phyloP scores from a whole-genome alignment of 2,888 invertebrate species.

The Clanis bilineata region DNA sequence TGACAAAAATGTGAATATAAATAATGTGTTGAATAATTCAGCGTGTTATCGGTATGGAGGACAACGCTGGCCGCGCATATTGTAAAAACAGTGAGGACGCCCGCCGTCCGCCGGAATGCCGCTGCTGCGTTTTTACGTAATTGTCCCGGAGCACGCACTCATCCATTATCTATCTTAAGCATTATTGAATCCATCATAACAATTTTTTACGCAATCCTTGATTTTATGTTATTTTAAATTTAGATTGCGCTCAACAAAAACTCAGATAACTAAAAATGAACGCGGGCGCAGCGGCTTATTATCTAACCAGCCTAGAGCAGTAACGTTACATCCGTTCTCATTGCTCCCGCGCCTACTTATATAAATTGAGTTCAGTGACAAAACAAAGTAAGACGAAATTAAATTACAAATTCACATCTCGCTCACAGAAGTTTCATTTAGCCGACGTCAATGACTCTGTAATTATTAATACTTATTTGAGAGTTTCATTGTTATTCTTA shows the following conservation, averaged over 20 bases:
- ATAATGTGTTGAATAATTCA: constrained; percentile 80
- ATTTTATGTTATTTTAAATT: constrained; percentile 13
- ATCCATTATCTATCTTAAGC: constrained; percentile 78
- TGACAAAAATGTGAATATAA: constrained; percentile 82
- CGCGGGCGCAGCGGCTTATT: background rate
- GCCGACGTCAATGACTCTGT: constrained; percentile 70
- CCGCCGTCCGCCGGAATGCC: constrained; percentile 69
- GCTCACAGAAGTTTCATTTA: constrained; percentile 56
- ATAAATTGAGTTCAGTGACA: constrained; percentile 26
- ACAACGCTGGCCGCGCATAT: constrained; percentile 18
- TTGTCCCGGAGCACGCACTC: constrained; percentile 77
- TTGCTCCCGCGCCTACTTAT: constrained; percentile 16
- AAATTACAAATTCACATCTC: constrained; percentile 66
- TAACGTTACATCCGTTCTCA: constrained; percentile 21
- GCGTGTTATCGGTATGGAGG: constrained; percentile 79
- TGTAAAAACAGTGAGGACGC: constrained; percentile 39
- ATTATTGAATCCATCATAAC: constrained; percentile 44
- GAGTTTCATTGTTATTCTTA: constrained; percentile 74
- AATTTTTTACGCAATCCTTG: constrained; percentile 16
- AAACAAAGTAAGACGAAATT: constrained; percentile 33
- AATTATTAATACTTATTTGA: constrained; percentile 76
- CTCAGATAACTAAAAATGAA: background rate
- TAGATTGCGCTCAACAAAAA: background rate
- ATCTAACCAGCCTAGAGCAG: background rate
- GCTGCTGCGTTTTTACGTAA: constrained; percentile 76